Conservation (phyloP, 2,888 invertebrate genomes). For the Tricholauxania praeusta region DNA sequence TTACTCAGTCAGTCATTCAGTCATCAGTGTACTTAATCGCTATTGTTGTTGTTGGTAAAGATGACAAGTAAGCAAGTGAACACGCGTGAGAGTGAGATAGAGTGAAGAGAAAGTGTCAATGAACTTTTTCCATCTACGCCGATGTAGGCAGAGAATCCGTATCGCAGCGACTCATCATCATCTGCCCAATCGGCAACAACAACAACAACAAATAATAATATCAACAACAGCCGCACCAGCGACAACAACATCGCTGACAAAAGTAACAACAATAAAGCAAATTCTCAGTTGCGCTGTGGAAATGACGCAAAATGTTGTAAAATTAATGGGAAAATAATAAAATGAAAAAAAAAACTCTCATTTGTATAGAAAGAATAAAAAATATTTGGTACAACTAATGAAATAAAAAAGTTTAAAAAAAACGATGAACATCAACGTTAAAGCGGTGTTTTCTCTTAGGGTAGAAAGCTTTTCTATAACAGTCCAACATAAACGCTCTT, state of each 20-base stretch:
- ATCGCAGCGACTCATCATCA: constrained; percentile 23
- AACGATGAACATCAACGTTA: neutral
- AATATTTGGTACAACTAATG: neutral
- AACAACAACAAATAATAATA: constrained; percentile 24
- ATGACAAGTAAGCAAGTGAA: constrained; percentile 59
- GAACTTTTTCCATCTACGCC: constrained; percentile 59
- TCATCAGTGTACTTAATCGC: neutral
- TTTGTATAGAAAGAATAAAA: neutral
- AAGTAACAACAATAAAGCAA: too few species aligned
- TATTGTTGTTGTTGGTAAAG: constrained; percentile 55
- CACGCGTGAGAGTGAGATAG: neutral
- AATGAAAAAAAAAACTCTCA: constrained; percentile 7
- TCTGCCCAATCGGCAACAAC: constrained; percentile 26
- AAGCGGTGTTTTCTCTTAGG: too few species aligned
- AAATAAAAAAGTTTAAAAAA: constrained; percentile 5
- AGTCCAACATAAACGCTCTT: too few species aligned
- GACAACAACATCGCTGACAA: constrained; percentile 24
- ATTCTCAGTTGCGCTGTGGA: constrained; percentile 10
- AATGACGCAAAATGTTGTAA: neutral
- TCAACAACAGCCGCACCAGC: neutral
- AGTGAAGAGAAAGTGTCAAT: constrained; percentile 62
- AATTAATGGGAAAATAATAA: constrained; percentile 23
- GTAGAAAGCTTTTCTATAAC: too few species aligned
- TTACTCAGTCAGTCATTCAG: too few species aligned
- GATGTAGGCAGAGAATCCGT: neutral